Conservation (phyloP, 2,888 invertebrate genomes). For the Lasioglossum pauxillum region DNA sequence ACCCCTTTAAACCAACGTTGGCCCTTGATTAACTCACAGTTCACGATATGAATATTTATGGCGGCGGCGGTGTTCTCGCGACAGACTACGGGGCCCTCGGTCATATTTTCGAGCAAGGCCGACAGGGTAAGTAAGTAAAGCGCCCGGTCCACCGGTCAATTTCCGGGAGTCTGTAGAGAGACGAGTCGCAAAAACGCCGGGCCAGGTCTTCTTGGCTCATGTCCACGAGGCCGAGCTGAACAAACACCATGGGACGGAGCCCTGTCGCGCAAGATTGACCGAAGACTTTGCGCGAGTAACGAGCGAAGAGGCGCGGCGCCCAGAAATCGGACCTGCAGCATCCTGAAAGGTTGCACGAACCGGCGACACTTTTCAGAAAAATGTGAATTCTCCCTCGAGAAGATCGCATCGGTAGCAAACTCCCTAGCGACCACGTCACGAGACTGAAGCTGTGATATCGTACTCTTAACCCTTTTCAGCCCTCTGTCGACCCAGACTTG, state of each 20-base stretch:
- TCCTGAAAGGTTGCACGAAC: background rate
- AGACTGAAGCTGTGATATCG: too few relatives aligned
- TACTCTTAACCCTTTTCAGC: too few relatives aligned
- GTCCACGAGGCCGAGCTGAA: constrained; percentile 50
- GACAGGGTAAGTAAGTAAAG: constrained; percentile 46
- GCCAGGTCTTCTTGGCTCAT: constrained; percentile 71
- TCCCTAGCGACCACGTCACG: background rate
- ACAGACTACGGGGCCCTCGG: background rate
- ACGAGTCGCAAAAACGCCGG: constrained; percentile 67
- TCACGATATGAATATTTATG: constrained; percentile 68
- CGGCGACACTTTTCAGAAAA: background rate
- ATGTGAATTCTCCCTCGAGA: background rate
- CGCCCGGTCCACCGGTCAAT: constrained; percentile 68
- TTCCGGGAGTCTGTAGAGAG: constrained; percentile 67
- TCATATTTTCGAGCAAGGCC: constrained; percentile 54
- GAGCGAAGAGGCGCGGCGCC: background rate
- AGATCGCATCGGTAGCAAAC: background rate
- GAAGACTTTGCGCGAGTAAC: constrained; percentile 32
- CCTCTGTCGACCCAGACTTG: too few relatives aligned
- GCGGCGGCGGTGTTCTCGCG: constrained; percentile 6
- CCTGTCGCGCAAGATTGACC: constrained; percentile 54
- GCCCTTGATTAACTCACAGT: constrained; percentile 61
- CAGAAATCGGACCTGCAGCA: background rate
- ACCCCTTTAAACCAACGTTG: constrained; percentile 56
- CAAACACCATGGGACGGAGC: constrained; percentile 60